Percentiles rank a stretch among this genome's conserved stretches.
Evolutionary conservation across 2,888 invertebrate genomes (phyloP).

Genomic region (Tiphia femorata): DNA sequence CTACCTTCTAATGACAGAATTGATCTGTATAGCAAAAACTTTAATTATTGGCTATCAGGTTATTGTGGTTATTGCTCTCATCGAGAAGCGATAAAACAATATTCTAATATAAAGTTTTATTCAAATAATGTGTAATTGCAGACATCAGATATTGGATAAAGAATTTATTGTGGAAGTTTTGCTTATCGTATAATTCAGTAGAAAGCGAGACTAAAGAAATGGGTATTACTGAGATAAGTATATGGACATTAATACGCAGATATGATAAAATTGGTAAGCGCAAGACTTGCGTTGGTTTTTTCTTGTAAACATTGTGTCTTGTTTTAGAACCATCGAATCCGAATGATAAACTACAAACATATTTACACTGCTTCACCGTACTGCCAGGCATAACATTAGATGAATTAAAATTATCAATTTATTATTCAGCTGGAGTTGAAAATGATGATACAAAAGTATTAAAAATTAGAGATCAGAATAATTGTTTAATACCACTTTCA

Average conservation of each 20-base stretch:
- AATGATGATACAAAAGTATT: slow-evolving; percentile 67
- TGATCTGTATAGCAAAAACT: no score
- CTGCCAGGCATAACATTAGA: slow-evolving; percentile 47
- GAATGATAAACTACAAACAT: slow-evolving; percentile 39
- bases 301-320: neutral
- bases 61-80: no score
- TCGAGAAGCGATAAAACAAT: no score
- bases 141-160: no score
- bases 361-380: slow-evolving; percentile 44
- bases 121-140: no score
- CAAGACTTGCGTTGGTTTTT: neutral
- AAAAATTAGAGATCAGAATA: slow-evolving; percentile 68
- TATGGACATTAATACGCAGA: slow-evolving; percentile 54
- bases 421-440: slow-evolving; percentile 45
- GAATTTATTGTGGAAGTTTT: no score
- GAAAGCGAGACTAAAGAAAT: slow-evolving; percentile 43
- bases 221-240: slow-evolving; percentile 54
- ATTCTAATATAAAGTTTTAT: no score
- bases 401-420: slow-evolving; percentile 49
- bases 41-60: no score
- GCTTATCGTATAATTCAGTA: no score
- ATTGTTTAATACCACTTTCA: slow-evolving; percentile 67
- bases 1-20: no score
- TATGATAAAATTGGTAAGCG: slow-evolving; percentile 55
- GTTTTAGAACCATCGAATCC: slow-evolving; percentile 47